Percentiles rank a stretch among this genome's conserved stretches.
These are phyloP conservation scores for Aethes cnicana DNA, from an alignment of 2,888 invertebrate genomes.

Conservation along the genomic window DNA sequence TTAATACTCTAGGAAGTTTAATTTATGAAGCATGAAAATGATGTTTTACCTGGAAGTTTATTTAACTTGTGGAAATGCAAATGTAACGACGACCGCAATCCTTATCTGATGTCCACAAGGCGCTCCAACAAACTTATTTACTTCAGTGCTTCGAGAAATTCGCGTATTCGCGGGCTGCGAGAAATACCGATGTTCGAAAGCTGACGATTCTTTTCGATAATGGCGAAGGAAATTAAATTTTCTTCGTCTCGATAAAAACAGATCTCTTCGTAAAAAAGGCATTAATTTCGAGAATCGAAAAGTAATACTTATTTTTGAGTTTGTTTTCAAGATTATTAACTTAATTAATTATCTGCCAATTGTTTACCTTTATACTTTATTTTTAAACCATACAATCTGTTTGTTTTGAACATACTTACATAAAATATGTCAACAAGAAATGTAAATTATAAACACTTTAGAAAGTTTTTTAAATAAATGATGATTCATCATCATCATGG, in stretches of 20 bases:
- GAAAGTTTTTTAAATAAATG: too few species aligned
- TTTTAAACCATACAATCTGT: too few species aligned
- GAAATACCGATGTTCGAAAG: constrained; percentile 19
- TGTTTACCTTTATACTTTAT: too few species aligned
- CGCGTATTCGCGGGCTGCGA: constrained; percentile 33
- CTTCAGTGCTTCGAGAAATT: constrained; percentile 40
- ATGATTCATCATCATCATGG: too few species aligned
- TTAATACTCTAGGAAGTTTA: constrained; percentile 26
- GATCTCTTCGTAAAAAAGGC: constrained; percentile 10
- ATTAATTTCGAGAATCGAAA: too few species aligned
- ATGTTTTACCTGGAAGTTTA: constrained; percentile 14
- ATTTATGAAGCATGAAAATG: constrained; percentile 29
- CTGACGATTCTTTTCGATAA: constrained; percentile 26
- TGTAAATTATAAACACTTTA: too few species aligned
- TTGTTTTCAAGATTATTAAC: too few species aligned
- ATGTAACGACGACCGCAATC: constrained; percentile 43
- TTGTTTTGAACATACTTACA: too few species aligned
- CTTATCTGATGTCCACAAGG: constrained; percentile 53
- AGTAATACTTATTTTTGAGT: too few species aligned
- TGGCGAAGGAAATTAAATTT: constrained; percentile 43
- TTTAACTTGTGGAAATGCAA: constrained; percentile 33
- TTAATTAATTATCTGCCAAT: too few species aligned
- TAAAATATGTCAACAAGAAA: too few species aligned
- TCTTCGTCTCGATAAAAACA: constrained; percentile 37
- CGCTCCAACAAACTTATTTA: constrained; percentile 47